Percentiles rank a stretch among this genome's conserved stretches.
phyloP scores from a whole-genome alignment of 2,113 vertebrate species.

The Dromas ardeola region DNA sequence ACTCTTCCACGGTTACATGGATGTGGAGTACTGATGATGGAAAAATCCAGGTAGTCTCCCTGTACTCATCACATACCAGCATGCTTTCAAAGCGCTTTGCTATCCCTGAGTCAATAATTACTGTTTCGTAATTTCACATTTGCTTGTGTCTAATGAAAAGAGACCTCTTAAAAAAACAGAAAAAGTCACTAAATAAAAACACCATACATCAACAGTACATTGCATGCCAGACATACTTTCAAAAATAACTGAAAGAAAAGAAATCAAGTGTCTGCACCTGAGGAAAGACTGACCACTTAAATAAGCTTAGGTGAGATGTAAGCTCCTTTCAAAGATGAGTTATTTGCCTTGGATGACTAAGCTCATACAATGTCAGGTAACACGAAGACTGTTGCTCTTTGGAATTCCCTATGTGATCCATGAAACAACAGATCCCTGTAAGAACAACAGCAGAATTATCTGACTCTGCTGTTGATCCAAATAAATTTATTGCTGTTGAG shows the following conservation, averaged over 20 bases:
- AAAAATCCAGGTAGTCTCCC: background rate
- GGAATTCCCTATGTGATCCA: constrained; percentile 17
- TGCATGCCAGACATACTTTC: constrained; percentile 19
- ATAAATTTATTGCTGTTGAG: constrained; percentile 25
- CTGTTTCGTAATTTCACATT: background rate
- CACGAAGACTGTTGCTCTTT: background rate
- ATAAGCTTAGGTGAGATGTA: constrained; percentile 1
- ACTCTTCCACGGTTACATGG: background rate
- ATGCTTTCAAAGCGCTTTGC: background rate
- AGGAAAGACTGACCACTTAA: background rate
- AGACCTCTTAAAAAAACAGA: background rate
- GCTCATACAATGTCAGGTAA: background rate
- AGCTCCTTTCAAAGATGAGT: background rate
- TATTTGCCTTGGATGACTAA: constrained; percentile 2
- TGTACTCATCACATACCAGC: background rate
- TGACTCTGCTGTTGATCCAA: constrained; percentile 17
- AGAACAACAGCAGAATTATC: constrained; percentile 12
- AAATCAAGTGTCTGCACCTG: background rate
- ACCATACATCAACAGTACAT: background rate
- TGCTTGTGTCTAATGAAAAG: background rate
- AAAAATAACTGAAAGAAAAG: background rate
- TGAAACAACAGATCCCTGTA: background rate
- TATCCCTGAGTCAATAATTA: background rate
- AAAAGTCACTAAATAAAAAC: background rate
- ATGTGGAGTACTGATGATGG: background rate